phyloP scores from a whole-genome alignment of 2,888 invertebrate genomes.

The Molorchus minor region DNA sequence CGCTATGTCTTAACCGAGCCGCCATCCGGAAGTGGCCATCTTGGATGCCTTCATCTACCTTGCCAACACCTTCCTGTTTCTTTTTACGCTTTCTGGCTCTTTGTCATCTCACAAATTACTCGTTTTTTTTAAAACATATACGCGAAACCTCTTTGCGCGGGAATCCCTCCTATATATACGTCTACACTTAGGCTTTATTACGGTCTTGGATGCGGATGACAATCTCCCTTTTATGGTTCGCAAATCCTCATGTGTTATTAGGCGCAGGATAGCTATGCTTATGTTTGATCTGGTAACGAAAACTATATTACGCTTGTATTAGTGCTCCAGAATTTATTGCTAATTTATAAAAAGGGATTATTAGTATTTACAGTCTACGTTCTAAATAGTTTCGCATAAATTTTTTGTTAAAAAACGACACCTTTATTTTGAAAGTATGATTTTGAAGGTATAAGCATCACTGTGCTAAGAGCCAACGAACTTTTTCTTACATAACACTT shows the following conservation, averaged over 20 bases:
- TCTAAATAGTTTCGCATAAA: no score
- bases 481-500: no score
- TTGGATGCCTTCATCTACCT: slow-evolving; percentile 43
- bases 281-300: slow-evolving; percentile 1
- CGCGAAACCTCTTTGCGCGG: background rate
- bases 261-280: slow-evolving; percentile 3
- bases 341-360: background rate
- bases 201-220: slow-evolving; percentile 12
- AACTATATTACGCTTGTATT: background rate
- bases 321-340: background rate
- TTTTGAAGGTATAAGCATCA: no score
- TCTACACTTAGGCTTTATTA: slow-evolving; percentile 11
- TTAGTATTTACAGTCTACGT: no score
- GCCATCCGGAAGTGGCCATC: slow-evolving; percentile 47
- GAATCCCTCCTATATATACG: background rate
- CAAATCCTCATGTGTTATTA: slow-evolving; percentile 17
- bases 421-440: no score
- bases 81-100: slow-evolving; percentile 12
- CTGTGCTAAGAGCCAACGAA: no score
- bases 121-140: slow-evolving; percentile 10
- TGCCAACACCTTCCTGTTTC: slow-evolving; percentile 16
- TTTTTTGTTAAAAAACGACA: no score
- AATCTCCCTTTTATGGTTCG: slow-evolving; percentile 14
- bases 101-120: slow-evolving; percentile 9
- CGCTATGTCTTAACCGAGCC: slow-evolving; percentile 45